A percentile compares a stretch with the other conserved stretches of the same genome.
These are phyloP conservation scores for Tychaedon coryphoeus DNA, from an alignment of 2,113 vertebrate species.

Conservation along the genomic window DNA sequence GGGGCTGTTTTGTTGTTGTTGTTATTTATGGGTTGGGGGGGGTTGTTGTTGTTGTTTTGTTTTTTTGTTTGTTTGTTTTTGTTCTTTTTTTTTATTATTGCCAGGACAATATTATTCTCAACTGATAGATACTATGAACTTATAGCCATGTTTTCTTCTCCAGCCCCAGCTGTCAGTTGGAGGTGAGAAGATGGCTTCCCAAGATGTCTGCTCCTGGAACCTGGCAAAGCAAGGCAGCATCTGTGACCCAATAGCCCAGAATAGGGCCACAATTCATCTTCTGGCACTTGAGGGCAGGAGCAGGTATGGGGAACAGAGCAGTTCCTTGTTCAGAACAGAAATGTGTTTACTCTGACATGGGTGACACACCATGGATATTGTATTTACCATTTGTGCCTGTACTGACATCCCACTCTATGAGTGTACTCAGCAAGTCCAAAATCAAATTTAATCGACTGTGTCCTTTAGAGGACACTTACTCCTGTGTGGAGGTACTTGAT, in stretches of 20 bases:
- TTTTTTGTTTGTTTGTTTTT: no score
- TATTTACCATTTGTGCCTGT: background rate
- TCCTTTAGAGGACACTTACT: background rate
- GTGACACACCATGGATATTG: background rate
- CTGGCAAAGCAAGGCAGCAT: background rate
- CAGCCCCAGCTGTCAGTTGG: background rate
- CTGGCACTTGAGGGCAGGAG: background rate
- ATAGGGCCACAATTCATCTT: background rate
- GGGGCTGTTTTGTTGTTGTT: background rate
- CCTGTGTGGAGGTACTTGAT: background rate
- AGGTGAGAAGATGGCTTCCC: background rate
- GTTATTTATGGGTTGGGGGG: no score
- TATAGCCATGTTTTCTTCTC: background rate
- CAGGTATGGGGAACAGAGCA: background rate
- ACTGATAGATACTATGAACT: background rate
- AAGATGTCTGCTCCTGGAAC: background rate
- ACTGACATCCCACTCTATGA: background rate
- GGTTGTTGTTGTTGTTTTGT: background rate
- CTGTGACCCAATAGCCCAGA: background rate
- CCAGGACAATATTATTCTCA: background rate
- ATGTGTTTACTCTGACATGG: background rate
- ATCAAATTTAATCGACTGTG: background rate
- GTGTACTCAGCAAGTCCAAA: background rate
- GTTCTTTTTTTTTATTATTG: background rate
- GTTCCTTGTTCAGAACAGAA: background rate